Percentiles rank a stretch among this genome's conserved stretches.
phyloP scores from a whole-genome alignment of 1,140 invertebrate species.

The Drosophila equinoxialis region DNA sequence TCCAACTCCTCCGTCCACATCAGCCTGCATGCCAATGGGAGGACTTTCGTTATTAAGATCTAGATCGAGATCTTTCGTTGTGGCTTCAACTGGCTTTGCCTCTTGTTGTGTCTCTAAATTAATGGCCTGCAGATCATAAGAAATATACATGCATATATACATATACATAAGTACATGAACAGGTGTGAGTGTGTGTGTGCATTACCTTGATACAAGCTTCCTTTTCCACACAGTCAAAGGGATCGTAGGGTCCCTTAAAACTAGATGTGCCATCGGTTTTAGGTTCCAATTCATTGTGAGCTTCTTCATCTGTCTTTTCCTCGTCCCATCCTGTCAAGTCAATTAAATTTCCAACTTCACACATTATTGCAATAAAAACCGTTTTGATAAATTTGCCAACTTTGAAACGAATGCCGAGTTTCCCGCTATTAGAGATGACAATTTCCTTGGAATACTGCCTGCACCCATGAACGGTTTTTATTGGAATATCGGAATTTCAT shows the following conservation, averaged over 20 bases:
- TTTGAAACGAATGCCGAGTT: slow-evolving; percentile 48
- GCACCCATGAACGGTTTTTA: background rate
- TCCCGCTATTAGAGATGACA: slow-evolving; percentile 51
- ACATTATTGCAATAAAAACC: slow-evolving; percentile 36
- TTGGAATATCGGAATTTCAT: background rate
- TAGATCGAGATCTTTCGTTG: background rate
- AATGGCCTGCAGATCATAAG: background rate
- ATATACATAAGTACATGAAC: slow-evolving; percentile 16
- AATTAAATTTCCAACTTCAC: slow-evolving; percentile 57
- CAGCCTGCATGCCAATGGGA: slow-evolving; percentile 39
- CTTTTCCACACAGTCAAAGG: slow-evolving; percentile 72
- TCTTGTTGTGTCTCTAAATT: background rate
- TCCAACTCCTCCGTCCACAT: background rate
- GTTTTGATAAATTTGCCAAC: slow-evolving; percentile 2
- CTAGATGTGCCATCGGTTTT: slow-evolving; percentile 14
- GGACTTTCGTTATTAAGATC: slow-evolving; percentile 56
- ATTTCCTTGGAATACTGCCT: background rate
- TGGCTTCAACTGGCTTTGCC: background rate
- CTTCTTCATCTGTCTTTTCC: slow-evolving; percentile 32
- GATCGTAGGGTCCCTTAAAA: slow-evolving; percentile 71
- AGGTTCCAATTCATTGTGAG: slow-evolving; percentile 28
- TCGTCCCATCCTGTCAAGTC: slow-evolving; percentile 55
- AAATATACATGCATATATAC: background rate
- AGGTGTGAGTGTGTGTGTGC: background rate
- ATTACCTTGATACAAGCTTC: slow-evolving; percentile 69